These are phyloP conservation scores for Microtus montanus DNA, from an alignment of 2,113 vertebrate species.

Conservation along the genomic window DNA sequence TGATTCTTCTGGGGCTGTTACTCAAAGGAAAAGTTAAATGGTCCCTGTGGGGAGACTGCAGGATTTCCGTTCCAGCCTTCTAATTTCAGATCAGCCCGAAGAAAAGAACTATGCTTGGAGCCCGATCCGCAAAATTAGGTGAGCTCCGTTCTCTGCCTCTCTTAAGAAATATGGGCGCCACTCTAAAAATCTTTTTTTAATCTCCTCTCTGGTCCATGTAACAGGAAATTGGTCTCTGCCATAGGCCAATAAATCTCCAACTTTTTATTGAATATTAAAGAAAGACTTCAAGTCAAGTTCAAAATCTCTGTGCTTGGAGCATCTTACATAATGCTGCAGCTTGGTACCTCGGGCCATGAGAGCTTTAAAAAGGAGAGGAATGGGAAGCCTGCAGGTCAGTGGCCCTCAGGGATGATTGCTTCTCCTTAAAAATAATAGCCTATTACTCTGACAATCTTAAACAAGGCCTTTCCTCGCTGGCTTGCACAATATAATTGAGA, in stretches of 20 bases:
- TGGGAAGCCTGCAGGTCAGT: conserved; percentile 63
- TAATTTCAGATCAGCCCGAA: conserved; percentile 75
- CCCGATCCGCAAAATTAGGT: conserved; percentile 61
- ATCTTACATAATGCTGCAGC: conserved; percentile 50
- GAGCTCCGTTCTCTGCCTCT: conserved; percentile 60
- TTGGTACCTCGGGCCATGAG: conserved; percentile 42
- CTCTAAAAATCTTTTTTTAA: conserved; percentile 70
- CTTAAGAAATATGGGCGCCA: conserved; percentile 63
- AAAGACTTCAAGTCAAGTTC: conserved; percentile 62
- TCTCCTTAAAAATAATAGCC: conserved; percentile 73
- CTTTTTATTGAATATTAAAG: conserved; percentile 72
- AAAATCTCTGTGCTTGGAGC: conserved; percentile 68
- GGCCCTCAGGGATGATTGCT: conserved; percentile 44
- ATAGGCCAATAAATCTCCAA: conserved; percentile 63
- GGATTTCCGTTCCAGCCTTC: conserved; percentile 59
- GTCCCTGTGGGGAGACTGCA: conserved; percentile 49
- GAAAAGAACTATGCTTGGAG: conserved; percentile 18
- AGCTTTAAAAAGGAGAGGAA: conserved; percentile 68
- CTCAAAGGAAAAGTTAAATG: conserved; percentile 71
- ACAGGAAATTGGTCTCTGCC: conserved; percentile 69
- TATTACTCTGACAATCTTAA: conserved; percentile 70
- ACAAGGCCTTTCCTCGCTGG: conserved; percentile 31
- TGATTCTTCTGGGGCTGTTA: conserved; percentile 67
- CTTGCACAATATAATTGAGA: conserved; percentile 59
- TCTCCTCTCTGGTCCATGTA: conserved; percentile 54